Evolutionary conservation across 2,888 invertebrate species (phyloP).

Genomic region (Catocala sponsa): DNA sequence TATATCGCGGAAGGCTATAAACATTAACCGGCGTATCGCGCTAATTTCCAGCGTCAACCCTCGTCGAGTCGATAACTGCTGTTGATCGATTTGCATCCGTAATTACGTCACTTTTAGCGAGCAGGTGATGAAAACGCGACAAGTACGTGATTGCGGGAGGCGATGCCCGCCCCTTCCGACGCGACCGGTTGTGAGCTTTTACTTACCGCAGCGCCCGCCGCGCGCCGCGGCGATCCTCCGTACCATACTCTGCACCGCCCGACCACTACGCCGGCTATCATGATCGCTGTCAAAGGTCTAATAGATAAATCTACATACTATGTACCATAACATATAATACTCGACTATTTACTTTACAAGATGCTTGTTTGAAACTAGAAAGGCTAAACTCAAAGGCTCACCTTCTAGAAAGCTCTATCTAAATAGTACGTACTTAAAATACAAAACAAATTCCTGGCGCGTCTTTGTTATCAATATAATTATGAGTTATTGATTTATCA

Average conservation of each 20-base stretch:
- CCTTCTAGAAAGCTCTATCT: conserved; percentile 1
- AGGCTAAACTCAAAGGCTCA: not conserved
- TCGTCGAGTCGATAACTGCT: conserved; percentile 82
- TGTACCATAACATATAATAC: conserved; percentile 8
- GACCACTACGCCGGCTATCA: conserved; percentile 44
- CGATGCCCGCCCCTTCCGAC: conserved; percentile 78
- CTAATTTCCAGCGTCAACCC: conserved; percentile 85
- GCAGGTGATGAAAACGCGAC: conserved; percentile 87
- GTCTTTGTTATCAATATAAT: conserved; percentile 66
- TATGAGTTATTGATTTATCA: conserved; percentile 84
- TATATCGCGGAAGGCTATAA: conserved; percentile 82
- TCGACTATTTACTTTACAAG: conserved; percentile 9
- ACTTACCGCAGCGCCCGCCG: conserved; percentile 53
- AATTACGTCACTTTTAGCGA: conserved; percentile 86
- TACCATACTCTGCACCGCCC: conserved; percentile 13
- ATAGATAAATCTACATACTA: conserved; percentile 34
- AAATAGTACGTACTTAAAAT: conserved; percentile 16
- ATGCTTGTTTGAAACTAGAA: not conserved
- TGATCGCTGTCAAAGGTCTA: conserved; percentile 44
- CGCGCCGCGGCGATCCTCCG: conserved; percentile 2
- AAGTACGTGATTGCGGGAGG: conserved; percentile 82
- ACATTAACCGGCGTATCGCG: conserved; percentile 81
- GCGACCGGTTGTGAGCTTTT: conserved; percentile 78
- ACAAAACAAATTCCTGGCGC: conserved; percentile 35
- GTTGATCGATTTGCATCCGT: conserved; percentile 87